Percentiles rank a stretch among this genome's conserved stretches.
Conservation (phyloP, 2,113 vertebrate genomes). For the Charina bottae region DNA sequence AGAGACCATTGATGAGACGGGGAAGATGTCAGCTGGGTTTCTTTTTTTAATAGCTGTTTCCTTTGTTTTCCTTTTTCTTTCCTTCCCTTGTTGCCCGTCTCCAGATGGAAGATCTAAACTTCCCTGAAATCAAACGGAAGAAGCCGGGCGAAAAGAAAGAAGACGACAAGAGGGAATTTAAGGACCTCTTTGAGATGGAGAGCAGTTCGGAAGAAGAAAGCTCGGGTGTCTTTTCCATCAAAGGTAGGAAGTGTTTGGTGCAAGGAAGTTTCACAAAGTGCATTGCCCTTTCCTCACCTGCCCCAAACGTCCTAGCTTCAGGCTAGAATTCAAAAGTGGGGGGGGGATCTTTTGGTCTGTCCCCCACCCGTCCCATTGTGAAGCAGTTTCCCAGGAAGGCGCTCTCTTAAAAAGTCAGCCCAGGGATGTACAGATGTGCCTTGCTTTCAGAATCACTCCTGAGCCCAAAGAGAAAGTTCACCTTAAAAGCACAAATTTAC, state of each 20-base stretch:
- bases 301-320: background rate
- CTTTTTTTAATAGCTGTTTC: background rate
- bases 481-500: background rate
- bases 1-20: background rate
- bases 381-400: background rate
- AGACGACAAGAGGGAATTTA: constrained; percentile 89
- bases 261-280: background rate
- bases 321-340: background rate
- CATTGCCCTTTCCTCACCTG: background rate
- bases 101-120: constrained; percentile 91
- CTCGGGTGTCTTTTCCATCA: constrained; percentile 61
- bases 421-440: background rate
- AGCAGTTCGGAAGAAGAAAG: constrained; percentile 81
- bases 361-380: background rate
- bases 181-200: constrained; percentile 88
- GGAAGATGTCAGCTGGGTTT: background rate
- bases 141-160: constrained; percentile 80
- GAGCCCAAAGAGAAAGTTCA: background rate
- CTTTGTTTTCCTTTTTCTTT: background rate
- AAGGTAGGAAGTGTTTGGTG: constrained; percentile 70
- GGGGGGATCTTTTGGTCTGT: background rate
- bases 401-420: background rate
- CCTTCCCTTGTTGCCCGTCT: background rate
- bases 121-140: constrained; percentile 90
- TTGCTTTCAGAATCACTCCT: background rate